Evolutionary conservation across 2,797 vertebrate species (phyloP).

Genomic region (Threskiornis aethiopicus): DNA sequence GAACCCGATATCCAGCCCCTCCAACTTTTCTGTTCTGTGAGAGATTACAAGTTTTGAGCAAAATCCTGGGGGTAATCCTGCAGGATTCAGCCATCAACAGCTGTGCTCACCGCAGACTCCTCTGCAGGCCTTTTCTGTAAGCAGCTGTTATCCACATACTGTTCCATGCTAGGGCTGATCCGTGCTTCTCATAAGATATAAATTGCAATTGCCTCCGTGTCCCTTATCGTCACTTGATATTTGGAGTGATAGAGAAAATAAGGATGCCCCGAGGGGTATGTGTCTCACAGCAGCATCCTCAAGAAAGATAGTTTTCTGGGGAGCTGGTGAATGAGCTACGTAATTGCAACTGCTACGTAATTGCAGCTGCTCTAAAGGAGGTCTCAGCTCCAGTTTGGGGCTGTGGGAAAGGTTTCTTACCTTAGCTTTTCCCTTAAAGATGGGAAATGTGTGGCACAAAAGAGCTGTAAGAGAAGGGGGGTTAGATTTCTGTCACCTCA

Average conservation of each 20-base stretch:
- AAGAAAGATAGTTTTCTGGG: neutral
- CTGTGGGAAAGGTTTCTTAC: constrained; percentile 5
- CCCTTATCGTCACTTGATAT: constrained; percentile 3
- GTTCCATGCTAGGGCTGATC: constrained; percentile 8
- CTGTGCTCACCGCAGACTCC: constrained; percentile 20
- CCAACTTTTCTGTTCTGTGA: neutral
- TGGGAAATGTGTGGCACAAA: neutral
- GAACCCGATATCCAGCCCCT: neutral
- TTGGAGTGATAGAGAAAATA: constrained; percentile 38
- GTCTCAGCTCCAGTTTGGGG: neutral
- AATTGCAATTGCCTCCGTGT: neutral
- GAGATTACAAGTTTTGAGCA: constrained; percentile 38
- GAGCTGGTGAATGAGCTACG: neutral
- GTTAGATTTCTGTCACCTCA: constrained; percentile 46
- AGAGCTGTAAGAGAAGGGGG: neutral
- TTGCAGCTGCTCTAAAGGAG: neutral
- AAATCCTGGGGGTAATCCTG: constrained; percentile 35
- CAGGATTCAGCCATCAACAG: constrained; percentile 42
- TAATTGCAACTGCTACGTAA: neutral
- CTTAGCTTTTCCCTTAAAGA: constrained; percentile 11
- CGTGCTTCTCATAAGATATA: neutral
- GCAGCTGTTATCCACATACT: constrained; percentile 20
- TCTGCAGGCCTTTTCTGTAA: constrained; percentile 11
- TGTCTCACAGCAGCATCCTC: neutral
- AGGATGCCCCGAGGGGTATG: neutral